Conservation (phyloP, 2,888 invertebrate genomes). For the Drosophila cracens region DNA sequence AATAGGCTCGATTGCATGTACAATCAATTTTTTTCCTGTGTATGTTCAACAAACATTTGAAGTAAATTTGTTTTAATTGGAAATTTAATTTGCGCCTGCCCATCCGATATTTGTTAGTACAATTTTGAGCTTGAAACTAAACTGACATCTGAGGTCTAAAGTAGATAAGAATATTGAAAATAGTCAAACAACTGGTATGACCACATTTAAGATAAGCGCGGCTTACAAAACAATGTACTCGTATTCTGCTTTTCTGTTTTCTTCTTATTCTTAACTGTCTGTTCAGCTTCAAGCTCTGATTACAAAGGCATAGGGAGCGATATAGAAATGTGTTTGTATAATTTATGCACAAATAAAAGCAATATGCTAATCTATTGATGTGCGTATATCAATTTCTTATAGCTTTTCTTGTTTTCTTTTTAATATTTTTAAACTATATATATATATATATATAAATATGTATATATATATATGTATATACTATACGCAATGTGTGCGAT, state of each 20-base stretch:
- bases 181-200: not conserved
- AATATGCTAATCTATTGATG: conserved; percentile 10
- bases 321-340: conserved; percentile 8
- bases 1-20: not conserved
- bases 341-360: conserved; percentile 26
- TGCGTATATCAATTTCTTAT: conserved; percentile 6
- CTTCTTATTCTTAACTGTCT: not conserved
- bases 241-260: not conserved
- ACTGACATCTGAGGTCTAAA: not conserved
- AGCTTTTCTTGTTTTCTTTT: not conserved
- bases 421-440: conserved; percentile 10
- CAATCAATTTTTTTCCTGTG: not conserved
- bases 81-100: not conserved
- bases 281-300: conserved; percentile 28
- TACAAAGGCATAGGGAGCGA: conserved; percentile 27
- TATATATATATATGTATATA: not conserved
- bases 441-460: not conserved
- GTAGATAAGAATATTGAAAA: not conserved
- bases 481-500: conserved; percentile 12
- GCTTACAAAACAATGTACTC: not conserved
- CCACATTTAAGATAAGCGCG: not conserved
- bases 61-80: not conserved
- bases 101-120: not conserved
- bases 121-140: conserved; percentile 19
- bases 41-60: not conserved